Conservation (phyloP, 92 coral and sea anemone genomes). For the Galaxea fascicularis region DNA sequence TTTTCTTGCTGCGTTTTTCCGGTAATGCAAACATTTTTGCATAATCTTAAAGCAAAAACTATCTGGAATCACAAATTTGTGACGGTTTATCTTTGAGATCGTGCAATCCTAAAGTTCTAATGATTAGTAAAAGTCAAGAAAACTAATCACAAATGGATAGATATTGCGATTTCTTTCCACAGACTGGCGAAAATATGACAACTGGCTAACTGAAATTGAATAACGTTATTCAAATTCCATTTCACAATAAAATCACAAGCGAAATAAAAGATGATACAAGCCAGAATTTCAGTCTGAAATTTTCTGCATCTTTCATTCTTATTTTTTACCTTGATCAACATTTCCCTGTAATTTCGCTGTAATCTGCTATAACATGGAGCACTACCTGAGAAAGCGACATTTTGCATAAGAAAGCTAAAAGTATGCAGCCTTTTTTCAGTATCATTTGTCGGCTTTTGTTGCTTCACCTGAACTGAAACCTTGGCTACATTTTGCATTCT, state of each 20-base stretch:
- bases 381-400: too few species aligned
- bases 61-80: neutral
- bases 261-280: neutral
- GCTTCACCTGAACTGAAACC: too few species aligned
- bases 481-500: too few species aligned
- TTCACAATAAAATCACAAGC: neutral
- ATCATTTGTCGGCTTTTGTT: too few species aligned
- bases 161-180: neutral
- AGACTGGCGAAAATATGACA: neutral
- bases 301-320: neutral
- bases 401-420: too few species aligned
- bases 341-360: too few species aligned
- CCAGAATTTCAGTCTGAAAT: neutral
- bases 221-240: neutral
- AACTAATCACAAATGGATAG: neutral
- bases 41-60: neutral
- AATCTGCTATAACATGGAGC: too few species aligned
- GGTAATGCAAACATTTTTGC: neutral
- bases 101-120: slow-evolving; percentile 7
- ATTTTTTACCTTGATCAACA: too few species aligned
- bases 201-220: neutral
- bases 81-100: neutral
- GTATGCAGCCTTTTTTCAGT: too few species aligned
- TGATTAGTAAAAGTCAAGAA: slow-evolving; percentile 6
- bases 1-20: neutral